These are phyloP conservation scores for Rhingia rostrata DNA, from an alignment of 2,888 invertebrate species.

Conservation along the genomic window DNA sequence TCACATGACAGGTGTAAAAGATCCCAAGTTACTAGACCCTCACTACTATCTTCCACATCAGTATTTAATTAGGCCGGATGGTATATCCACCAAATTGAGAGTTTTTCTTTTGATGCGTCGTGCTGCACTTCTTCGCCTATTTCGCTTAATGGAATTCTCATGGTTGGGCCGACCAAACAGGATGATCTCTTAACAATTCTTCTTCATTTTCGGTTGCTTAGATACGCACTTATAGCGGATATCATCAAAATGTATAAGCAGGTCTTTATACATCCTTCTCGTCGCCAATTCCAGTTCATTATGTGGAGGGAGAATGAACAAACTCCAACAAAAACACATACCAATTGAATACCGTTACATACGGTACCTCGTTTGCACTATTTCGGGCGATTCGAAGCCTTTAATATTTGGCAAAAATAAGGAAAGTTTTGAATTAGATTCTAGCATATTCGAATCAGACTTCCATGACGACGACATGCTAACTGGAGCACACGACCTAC, in stretches of 20 bases:
- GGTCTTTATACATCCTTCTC: conserved; percentile 37
- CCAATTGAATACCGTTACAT: too few species aligned
- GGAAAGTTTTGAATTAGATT: not conserved
- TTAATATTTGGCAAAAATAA: not conserved
- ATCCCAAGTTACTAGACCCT: too few species aligned
- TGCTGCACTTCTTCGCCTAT: conserved; percentile 43
- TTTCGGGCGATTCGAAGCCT: not conserved
- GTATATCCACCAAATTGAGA: too few species aligned
- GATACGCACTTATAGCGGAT: conserved; percentile 45
- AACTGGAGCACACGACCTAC: not conserved
- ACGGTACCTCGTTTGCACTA: too few species aligned
- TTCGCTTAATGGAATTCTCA: conserved; percentile 58
- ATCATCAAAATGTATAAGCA: conserved; percentile 68
- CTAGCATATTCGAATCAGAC: not conserved
- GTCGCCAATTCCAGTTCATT: conserved; percentile 47
- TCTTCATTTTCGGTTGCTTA: conserved; percentile 59
- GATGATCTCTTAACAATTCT: conserved; percentile 39
- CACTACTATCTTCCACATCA: too few species aligned
- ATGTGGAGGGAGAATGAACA: conserved; percentile 55
- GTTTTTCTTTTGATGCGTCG: too few species aligned
- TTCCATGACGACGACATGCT: conserved; percentile 1
- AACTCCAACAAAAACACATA: too few species aligned
- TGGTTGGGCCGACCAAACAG: conserved; percentile 69
- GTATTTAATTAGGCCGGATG: too few species aligned
- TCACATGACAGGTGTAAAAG: too few species aligned